Base-by-base conservation (phyloP, 2,113 vertebrate species). In the Rhizomys pruinosus region DNA sequence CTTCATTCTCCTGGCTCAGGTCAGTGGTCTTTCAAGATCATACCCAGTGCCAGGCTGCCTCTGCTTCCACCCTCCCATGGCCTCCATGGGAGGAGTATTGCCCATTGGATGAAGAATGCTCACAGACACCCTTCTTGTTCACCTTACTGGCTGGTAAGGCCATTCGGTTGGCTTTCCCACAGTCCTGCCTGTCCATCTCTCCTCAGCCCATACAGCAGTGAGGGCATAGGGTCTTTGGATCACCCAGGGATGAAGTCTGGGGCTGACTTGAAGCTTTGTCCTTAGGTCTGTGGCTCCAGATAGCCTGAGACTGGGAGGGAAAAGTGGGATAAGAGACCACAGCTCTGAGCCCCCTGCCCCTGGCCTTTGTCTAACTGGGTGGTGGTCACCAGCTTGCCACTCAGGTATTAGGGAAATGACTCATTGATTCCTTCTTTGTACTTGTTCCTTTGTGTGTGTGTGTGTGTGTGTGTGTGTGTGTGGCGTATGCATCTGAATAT, bases 381-480 rank as follows among this genome's bases (percentile, higher is more conserved):
- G 79, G 19, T 44, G 16, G 25, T 52, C 23, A 44, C 52, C 22
- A 82, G 73, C 63, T 64, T 55, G 32, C 3, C 2, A 63, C 69
- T 92, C 57, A n/a, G 81, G 80, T 84, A 37, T 52, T 85, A 66
- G 52, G 27, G 76, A 79, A 61, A 79, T 63, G 52, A 23, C 39
- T 13, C 19, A 55, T 63, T 47, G 59, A 47, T 59, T 44, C 69
- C n/a, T 59, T 13, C 7, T 52, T 25, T 76, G 64, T 22, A n/a
- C 52, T 64, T 66, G 76, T 74, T 63, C 57, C 59, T 11, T 81
- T 39, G 69, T 68, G 66, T n/a, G 66, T 34, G 66, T 68, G 66
- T 68, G 66, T 34, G 66, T 73, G 71, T 73, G 71, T 73, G 71
- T 13, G 37, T 47, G 71, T 47, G 9, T 34, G 44, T 16, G 8